Conservation (phyloP, 2,113 vertebrate genomes). For the Poicephalus gulielmi region DNA sequence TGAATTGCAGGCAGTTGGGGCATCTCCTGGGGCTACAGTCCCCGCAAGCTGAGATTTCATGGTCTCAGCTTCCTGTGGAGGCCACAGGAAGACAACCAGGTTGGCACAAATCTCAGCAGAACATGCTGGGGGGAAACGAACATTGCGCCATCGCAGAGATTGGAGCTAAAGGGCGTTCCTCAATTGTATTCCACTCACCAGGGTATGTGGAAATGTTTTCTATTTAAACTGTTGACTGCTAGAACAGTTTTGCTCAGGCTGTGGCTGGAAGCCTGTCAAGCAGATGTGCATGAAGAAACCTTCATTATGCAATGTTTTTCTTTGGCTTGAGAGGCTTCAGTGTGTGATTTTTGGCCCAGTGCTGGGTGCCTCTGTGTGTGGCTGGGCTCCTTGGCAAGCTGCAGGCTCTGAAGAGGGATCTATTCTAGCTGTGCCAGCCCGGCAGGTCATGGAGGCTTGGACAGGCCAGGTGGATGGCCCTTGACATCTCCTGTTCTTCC, state of each 20-base stretch:
- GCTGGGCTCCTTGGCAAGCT: not conserved
- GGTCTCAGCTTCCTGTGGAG: not conserved
- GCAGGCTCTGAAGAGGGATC: not conserved
- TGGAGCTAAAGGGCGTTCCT: not conserved
- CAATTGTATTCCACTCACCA: not conserved
- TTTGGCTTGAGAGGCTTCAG: not conserved
- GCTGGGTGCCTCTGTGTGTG: not conserved
- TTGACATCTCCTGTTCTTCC: not conserved
- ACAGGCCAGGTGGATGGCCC: not conserved
- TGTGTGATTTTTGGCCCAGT: conserved; percentile 12
- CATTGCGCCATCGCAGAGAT: not conserved
- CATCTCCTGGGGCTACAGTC: not conserved
- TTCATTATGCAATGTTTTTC: conserved; percentile 4
- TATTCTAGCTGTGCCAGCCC: not conserved
- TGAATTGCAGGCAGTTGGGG: not conserved
- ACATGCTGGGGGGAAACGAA: fast-evolving
- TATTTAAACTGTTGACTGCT: not conserved
- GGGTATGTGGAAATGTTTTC: not conserved
- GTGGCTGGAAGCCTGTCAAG: conserved; percentile 23
- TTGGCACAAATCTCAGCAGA: not conserved
- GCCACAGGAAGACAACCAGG: not conserved
- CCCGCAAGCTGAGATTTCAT: not conserved
- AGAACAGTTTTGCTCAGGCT: not conserved
- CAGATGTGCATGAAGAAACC: not conserved
- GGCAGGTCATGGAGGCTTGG: fast-evolving